These are phyloP conservation scores for Apamea epomidion DNA, from an alignment of 2,888 invertebrate species.

Conservation along the genomic window DNA sequence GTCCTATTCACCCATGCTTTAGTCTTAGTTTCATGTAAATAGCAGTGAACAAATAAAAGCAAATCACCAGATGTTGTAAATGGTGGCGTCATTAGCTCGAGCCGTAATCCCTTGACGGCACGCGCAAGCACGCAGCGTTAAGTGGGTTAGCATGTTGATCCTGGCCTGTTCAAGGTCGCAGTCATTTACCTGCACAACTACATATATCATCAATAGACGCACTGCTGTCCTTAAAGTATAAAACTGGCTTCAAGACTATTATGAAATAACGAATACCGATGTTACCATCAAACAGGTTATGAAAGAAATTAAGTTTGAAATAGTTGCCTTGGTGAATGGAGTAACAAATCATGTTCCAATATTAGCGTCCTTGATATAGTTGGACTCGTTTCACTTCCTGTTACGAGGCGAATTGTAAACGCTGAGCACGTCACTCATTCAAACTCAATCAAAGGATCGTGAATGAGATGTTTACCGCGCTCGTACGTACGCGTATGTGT, in stretches of 20 bases:
- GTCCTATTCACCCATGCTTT: constrained; percentile 20
- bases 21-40: constrained; percentile 44
- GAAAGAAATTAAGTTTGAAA: constrained; percentile 65
- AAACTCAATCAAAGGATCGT: constrained; percentile 88
- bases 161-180: constrained; percentile 81
- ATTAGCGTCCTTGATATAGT: constrained; percentile 87
- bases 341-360: constrained; percentile 80
- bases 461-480: constrained; percentile 88
- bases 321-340: constrained; percentile 69
- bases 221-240: constrained; percentile 20
- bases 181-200: constrained; percentile 69
- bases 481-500: constrained; percentile 73
- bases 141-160: constrained; percentile 86
- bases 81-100: constrained; percentile 75
- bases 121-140: constrained; percentile 83
- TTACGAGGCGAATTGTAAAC: constrained; percentile 85
- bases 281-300: constrained; percentile 59
- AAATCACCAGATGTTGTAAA: constrained; percentile 79
- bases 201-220: constrained; percentile 14
- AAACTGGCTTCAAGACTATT: constrained; percentile 28
- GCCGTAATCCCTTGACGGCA: constrained; percentile 81
- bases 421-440: constrained; percentile 89
- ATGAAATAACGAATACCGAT: constrained; percentile 53
- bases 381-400: constrained; percentile 88
- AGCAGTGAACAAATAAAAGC: constrained; percentile 53